phyloP scores from a whole-genome alignment of 2,888 invertebrate species.

The Nesidiocoris tenuis region DNA sequence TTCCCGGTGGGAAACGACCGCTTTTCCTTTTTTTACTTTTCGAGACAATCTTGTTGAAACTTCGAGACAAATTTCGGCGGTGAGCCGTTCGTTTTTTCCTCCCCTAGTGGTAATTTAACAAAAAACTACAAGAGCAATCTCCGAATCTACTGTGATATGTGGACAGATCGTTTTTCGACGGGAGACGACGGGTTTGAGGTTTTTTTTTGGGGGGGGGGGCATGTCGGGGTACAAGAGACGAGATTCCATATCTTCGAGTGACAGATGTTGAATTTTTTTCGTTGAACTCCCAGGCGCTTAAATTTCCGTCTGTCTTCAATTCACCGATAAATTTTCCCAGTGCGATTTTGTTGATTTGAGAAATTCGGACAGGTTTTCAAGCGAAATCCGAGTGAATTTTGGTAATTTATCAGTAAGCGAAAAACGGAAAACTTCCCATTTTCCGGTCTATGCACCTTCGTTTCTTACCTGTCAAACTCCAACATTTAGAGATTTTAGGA shows the following conservation, averaged over 20 bases:
- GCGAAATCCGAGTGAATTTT: neutral
- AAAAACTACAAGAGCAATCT: slow-evolving; percentile 44
- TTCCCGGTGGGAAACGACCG: slow-evolving; percentile 10
- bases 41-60: slow-evolving; percentile 37
- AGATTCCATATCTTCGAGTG: neutral
- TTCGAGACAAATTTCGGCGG: neutral
- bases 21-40: slow-evolving; percentile 24
- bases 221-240: neutral
- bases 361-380: neutral
- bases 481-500: too few species aligned
- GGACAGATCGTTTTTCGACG: slow-evolving; percentile 33
- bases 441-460: too few species aligned
- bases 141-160: slow-evolving; percentile 47
- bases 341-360: slow-evolving; percentile 3
- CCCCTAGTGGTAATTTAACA: neutral
- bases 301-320: neutral
- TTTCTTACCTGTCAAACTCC: too few species aligned
- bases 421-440: neutral
- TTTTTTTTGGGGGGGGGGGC: slow-evolving; percentile 1
- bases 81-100: neutral
- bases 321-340: too few species aligned
- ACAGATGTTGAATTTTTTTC: slow-evolving; percentile 4
- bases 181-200: neutral
- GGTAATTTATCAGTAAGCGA: slow-evolving; percentile 1
- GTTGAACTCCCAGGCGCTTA: slow-evolving; percentile 20